phyloP scores from a whole-genome alignment of 2,888 invertebrate species.

The Macaria liturata region DNA sequence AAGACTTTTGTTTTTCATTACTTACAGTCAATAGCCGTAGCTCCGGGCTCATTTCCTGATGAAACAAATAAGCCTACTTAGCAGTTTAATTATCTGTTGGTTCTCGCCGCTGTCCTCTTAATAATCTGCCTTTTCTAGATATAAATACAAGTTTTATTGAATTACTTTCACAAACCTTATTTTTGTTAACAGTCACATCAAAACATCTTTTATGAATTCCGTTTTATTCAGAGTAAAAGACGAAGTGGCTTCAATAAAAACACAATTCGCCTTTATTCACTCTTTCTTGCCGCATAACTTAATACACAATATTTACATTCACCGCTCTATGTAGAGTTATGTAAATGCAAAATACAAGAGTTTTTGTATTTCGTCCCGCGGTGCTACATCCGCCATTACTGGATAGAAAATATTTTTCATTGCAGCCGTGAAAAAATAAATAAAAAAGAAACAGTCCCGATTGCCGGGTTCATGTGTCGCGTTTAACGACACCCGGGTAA shows the following conservation, averaged over 20 bases:
- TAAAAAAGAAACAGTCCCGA: slow-evolving; percentile 30
- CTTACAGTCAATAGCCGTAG: no score
- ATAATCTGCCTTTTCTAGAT: no score
- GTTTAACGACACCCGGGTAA: slow-evolving; percentile 39
- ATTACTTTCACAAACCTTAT: no score
- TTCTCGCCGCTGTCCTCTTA: no score
- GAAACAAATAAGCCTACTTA: no score
- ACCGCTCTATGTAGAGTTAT: slow-evolving; percentile 5
- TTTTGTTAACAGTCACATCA: no score
- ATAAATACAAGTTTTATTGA: no score
- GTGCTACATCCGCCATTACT: slow-evolving; percentile 39
- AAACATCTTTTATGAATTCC: not conserved
- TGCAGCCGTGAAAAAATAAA: slow-evolving; percentile 33
- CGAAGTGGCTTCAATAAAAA: not conserved
- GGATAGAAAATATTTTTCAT: slow-evolving; percentile 37
- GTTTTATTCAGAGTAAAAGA: not conserved
- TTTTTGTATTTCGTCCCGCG: slow-evolving; percentile 19
- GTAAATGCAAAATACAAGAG: slow-evolving; percentile 16
- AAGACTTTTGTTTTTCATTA: no score
- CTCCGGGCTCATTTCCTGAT: no score
- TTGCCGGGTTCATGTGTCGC: slow-evolving; percentile 39
- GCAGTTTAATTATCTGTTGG: no score
- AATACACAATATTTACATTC: slow-evolving; percentile 8
- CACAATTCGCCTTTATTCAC: slow-evolving; percentile 1
- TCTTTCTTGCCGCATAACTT: not conserved